Percentiles rank a stretch among this genome's conserved stretches.
Evolutionary conservation across 1,140 invertebrate genomes (phyloP).

Genomic region (Pissodes strobi): DNA sequence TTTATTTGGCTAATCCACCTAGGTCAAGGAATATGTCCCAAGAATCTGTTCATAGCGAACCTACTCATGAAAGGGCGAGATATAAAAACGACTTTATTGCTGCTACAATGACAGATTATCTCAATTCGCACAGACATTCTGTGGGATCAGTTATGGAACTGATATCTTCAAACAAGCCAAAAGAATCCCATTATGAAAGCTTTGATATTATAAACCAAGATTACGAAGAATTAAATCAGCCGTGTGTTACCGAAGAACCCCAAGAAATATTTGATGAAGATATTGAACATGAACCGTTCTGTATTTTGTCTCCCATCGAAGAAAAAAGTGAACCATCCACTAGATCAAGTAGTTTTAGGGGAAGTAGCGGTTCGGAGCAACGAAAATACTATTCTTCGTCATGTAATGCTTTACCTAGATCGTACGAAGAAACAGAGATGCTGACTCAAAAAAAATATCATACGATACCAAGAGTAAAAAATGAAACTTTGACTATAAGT

Average conservation of each 20-base stretch:
- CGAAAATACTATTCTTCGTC: slow-evolving; percentile 45
- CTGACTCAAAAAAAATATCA: slow-evolving; percentile 57
- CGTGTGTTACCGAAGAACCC: slow-evolving; percentile 5
- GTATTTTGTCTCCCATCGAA: slow-evolving; percentile 62
- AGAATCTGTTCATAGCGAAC: slow-evolving; percentile 45
- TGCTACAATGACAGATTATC: slow-evolving; percentile 51
- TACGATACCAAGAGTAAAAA: slow-evolving; percentile 61
- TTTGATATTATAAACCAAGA: slow-evolving; percentile 26
- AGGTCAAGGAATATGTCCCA: slow-evolving; percentile 20
- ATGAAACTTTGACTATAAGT: slow-evolving; percentile 31
- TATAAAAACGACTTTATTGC: slow-evolving; percentile 46
- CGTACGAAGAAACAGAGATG: slow-evolving; percentile 25
- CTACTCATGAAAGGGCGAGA: slow-evolving; percentile 31
- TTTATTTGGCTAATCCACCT: slow-evolving; percentile 13
- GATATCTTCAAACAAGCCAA: slow-evolving; percentile 33
- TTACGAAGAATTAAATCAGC: slow-evolving; percentile 24
- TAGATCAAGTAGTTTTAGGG: slow-evolving; percentile 56
- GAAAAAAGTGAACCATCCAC: slow-evolving; percentile 64
- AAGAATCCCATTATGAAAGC: slow-evolving; percentile 25
- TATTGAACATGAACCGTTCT: slow-evolving; percentile 37
- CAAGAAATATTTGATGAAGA: slow-evolving; percentile 20
- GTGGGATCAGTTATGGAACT: slow-evolving; percentile 54
- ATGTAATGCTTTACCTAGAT: slow-evolving; percentile 49
- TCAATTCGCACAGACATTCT: slow-evolving; percentile 54
- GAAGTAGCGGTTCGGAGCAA: slow-evolving; percentile 45